Conservation (phyloP, 2,888 invertebrate genomes). For the Druceiella hillmani region DNA sequence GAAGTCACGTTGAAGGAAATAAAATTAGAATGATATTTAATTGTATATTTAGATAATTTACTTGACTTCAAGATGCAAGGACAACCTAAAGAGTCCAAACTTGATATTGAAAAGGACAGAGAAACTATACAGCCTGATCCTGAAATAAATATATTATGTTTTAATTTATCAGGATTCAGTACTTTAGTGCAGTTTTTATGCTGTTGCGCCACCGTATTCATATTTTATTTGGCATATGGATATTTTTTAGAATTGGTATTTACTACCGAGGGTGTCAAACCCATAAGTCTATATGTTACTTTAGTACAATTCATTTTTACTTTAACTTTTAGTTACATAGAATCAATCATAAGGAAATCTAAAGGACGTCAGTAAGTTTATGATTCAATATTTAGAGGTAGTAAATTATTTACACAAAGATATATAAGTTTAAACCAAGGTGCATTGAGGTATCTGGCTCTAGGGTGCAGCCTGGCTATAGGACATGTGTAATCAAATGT, state of each 20-base stretch:
- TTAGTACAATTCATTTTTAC: conserved; percentile 88
- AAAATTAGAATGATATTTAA: too few species aligned
- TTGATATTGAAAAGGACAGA: conserved; percentile 29
- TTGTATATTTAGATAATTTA: too few species aligned
- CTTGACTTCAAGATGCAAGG: too few species aligned
- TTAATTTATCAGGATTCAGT: conserved; percentile 63
- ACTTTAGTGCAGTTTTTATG: conserved; percentile 66
- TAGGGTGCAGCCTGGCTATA: too few species aligned
- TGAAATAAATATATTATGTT: conserved; percentile 64
- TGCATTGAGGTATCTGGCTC: too few species aligned
- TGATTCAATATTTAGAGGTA: too few species aligned
- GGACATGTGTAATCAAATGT: too few species aligned
- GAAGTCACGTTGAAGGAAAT: too few species aligned
- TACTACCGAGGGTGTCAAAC: conserved; percentile 80
- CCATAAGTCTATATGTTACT: conserved; percentile 89
- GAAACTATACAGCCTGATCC: conserved; percentile 29
- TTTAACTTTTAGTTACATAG: conserved; percentile 71
- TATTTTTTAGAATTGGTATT: conserved; percentile 91
- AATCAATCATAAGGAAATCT: conserved; percentile 56
- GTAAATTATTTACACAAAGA: too few species aligned
- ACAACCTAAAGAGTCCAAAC: too few species aligned
- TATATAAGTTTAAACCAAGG: too few species aligned
- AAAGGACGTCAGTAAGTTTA: conserved; percentile 47
- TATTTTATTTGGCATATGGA: conserved; percentile 86
- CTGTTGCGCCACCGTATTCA: conserved; percentile 75